Conservation (phyloP, 2,888 invertebrate species). For the Falcaria lacertinaria region DNA sequence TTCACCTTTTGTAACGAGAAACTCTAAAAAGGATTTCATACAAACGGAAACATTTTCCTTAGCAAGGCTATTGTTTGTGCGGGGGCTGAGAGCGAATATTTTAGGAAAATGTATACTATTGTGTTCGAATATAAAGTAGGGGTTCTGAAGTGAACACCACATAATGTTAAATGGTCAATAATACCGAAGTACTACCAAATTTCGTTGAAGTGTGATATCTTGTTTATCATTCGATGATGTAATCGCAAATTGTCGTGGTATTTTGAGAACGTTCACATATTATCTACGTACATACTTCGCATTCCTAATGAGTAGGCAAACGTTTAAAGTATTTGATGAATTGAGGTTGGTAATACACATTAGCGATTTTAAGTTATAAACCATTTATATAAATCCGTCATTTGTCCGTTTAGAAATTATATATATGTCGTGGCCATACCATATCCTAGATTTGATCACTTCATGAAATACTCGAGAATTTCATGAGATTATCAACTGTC, state of each 20-base stretch:
- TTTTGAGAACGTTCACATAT: too few species aligned
- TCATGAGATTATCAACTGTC: too few species aligned
- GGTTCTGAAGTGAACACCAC: background rate
- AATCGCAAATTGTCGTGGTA: conserved; percentile 4
- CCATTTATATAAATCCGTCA: too few species aligned
- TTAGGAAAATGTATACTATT: conserved; percentile 5
- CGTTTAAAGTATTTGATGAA: background rate
- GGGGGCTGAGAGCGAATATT: conserved; percentile 27
- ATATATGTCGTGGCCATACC: too few species aligned
- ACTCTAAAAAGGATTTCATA: conserved; percentile 37
- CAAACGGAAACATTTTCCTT: conserved; percentile 45
- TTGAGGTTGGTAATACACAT: too few species aligned
- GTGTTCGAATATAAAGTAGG: background rate
- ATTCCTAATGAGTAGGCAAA: background rate
- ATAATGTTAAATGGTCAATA: background rate
- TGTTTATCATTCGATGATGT: conserved; percentile 5
- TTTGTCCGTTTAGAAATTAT: too few species aligned
- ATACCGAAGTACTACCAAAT: conserved; percentile 2
- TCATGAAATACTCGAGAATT: too few species aligned
- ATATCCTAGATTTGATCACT: too few species aligned
- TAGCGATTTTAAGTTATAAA: too few species aligned
- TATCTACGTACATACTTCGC: conserved; percentile 3
- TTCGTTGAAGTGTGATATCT: background rate
- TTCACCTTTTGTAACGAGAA: conserved; percentile 28
- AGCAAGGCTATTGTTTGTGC: conserved; percentile 42